These are phyloP conservation scores for Thecocarcelia acutangulata DNA, from an alignment of 2,888 invertebrate species.

Conservation along the genomic window DNA sequence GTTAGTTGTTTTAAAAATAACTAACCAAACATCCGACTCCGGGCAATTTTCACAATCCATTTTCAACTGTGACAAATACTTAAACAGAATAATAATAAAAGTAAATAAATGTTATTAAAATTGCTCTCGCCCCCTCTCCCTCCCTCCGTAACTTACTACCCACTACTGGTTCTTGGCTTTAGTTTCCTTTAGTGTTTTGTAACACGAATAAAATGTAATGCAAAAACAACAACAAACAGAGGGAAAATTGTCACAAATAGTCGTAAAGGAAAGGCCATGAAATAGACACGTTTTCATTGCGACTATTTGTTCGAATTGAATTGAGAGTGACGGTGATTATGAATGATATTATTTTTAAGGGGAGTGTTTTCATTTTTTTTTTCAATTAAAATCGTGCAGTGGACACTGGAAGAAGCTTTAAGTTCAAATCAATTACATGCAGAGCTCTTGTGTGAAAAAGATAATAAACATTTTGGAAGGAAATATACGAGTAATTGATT, in stretches of 20 bases:
- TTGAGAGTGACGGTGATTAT: constrained; percentile 2
- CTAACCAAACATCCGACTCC: background rate
- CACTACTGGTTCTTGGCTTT: no score
- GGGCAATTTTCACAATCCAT: background rate
- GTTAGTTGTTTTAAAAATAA: constrained; percentile 21
- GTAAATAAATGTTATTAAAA: constrained; percentile 21
- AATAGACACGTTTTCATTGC: background rate
- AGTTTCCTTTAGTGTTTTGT: background rate
- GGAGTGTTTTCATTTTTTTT: no score
- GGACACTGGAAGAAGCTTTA: no score
- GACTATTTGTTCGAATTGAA: background rate
- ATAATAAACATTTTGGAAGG: no score
- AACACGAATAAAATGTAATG: background rate
- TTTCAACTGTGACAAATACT: background rate
- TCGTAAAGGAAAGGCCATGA: background rate
- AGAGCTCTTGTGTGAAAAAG: no score
- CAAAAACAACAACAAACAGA: no score
- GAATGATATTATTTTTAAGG: background rate
- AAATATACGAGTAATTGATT: no score
- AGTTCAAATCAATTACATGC: no score
- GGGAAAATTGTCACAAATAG: constrained; percentile 8
- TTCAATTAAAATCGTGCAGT: no score
- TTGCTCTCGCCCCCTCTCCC: background rate
- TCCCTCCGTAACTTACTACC: no score
- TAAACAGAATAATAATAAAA: background rate